Base-by-base conservation (phyloP, 2,113 vertebrate species). In the Boleophthalmus pectinirostris region DNA sequence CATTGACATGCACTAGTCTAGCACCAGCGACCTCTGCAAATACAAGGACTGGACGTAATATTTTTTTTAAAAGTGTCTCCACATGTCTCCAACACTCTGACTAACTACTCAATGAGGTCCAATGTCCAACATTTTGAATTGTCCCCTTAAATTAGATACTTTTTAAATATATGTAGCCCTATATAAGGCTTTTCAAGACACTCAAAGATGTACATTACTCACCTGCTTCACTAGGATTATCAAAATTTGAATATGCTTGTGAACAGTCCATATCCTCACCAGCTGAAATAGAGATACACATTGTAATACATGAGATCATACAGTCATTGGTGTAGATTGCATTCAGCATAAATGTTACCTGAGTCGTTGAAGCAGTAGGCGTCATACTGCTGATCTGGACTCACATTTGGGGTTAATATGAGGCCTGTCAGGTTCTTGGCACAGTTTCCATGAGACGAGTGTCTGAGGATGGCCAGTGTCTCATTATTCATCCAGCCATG, bases 301-400 rank as follows among this genome's bases (percentile, higher is more conserved):
- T 45, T 3, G 74, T 68, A 15, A 46, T 24, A 7, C 12, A 58
- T 25, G 5, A 25, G 56, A 5, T 12, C 23, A 25, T 25, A 58
- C 12, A 47, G 38, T 24, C 4, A 46, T 45, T 16, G 16, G 13
- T 47, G 8, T 21, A n/a, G 9, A 15, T 35, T 1, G 10, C 60
- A n/a, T 8, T 5, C 1, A 10, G 15, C 1, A 38, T 9, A 47
- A 7, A 21, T 45, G 8, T 88, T 91, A 99, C 97, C 96, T 92
- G 88, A 70, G 0, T 70, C 75, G 38, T 98, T 94, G 86, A 85
- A 98, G 86, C 97, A 99, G 66, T 93, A 96, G 0, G 92, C 93
- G 75, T 98, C 97, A 0, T 73, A 95, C 0, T 0, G 66, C 0
- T 80, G 80, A 0, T 81, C 81, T n/a, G 2, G 0, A 0, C 0